phyloP scores from a whole-genome alignment of 1,140 invertebrate genomes.

The Latrodectus geometricus region DNA sequence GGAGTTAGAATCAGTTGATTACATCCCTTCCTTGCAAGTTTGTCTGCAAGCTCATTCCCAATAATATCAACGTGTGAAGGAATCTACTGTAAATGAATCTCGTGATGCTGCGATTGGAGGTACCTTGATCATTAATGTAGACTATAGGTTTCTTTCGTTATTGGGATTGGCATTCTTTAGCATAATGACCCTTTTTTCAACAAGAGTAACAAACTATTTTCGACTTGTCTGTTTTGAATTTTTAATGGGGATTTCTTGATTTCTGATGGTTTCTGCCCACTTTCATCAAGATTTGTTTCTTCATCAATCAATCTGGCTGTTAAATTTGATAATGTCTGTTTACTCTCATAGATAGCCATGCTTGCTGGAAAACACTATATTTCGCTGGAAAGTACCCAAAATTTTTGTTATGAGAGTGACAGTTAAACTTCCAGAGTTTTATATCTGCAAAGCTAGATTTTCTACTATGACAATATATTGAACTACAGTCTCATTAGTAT shows the following conservation, averaged over 20 bases:
- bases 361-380: background rate
- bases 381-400: background rate
- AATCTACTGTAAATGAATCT: too few relatives aligned
- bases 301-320: constrained; percentile 3
- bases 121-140: background rate
- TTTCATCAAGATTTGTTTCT: background rate
- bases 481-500: background rate
- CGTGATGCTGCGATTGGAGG: background rate
- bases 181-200: background rate
- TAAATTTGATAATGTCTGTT: constrained; percentile 17
- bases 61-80: too few relatives aligned
- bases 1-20: too few relatives aligned
- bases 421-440: background rate
- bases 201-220: background rate
- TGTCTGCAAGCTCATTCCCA: too few relatives aligned
- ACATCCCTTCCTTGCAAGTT: too few relatives aligned
- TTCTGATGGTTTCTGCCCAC: background rate
- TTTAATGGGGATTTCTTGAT: background rate
- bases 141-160: background rate
- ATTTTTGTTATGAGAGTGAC: background rate
- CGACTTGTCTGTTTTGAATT: background rate
- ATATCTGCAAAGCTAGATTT: background rate
- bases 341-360: background rate
- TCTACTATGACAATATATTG: constrained; percentile 1
- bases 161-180: background rate